Evolutionary conservation across 2,113 vertebrate species (phyloP).

Genomic region (Lasiurus cinereus): DNA sequence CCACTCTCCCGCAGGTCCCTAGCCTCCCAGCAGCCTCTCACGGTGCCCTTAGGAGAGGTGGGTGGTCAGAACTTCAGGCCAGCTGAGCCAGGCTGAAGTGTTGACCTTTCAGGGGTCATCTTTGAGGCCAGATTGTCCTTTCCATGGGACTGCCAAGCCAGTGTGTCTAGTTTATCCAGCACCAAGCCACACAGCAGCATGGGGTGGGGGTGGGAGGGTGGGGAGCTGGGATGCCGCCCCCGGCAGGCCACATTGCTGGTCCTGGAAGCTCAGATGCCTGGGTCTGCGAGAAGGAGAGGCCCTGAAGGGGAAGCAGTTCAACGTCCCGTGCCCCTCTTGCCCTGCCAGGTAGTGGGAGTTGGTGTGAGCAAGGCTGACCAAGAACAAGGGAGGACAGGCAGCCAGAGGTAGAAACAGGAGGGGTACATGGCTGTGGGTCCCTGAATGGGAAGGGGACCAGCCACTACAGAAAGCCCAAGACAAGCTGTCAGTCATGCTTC

Average conservation of each 20-base stretch:
- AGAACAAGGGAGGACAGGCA: background rate
- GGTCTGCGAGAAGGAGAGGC: background rate
- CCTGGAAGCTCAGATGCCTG: background rate
- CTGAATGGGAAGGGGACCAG: background rate
- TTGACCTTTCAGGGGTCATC: background rate
- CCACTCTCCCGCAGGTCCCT: background rate
- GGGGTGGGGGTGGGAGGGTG: too few species aligned
- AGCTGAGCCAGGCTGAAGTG: background rate
- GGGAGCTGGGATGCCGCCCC: background rate
- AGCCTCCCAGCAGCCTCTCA: background rate
- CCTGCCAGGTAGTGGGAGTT: background rate
- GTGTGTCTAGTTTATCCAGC: background rate
- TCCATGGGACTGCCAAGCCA: background rate
- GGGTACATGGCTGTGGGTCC: background rate
- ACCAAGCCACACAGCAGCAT: background rate
- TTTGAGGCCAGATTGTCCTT: background rate
- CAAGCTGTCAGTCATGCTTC: background rate
- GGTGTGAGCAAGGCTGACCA: background rate
- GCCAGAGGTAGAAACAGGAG: background rate
- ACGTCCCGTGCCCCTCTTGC: too few species aligned
- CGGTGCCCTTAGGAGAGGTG: background rate
- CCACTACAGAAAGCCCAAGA: background rate
- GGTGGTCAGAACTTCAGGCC: background rate
- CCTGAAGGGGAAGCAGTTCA: background rate
- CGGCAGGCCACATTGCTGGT: background rate